Base-by-base conservation (phyloP, 2,113 vertebrate species). In the Chlamydotis undulata region DNA sequence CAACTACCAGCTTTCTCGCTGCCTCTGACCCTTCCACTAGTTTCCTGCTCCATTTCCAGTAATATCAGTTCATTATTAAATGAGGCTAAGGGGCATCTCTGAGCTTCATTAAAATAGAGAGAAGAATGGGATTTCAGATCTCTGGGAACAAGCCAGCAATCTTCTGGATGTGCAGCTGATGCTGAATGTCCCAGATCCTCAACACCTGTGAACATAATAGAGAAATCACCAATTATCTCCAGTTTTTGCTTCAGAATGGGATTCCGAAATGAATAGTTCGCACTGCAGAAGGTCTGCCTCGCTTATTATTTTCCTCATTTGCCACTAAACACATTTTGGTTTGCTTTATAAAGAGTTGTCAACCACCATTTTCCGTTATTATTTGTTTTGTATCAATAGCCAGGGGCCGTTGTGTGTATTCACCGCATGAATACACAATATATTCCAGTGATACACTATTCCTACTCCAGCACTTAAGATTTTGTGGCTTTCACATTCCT, bases 1-100 rank as follows among this genome's bases (percentile, higher is more conserved):
- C 98, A 98, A 6, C 97, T 98, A 87, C 98, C 97, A 5, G 97
- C 94, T 60, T 96, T 97, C 57, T 97, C 47, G 1, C 98, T 98
- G 93, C 98, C 98, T 95, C 94, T 97, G 86, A 95, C 82, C 82
- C 92, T 98, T 57, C 59, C 78, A 35, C 88, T 59, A 33, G 92
- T 71, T 76, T 97, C 98, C 41, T 87, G 95, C 68, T 94, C 87
- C 49, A 91, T 96, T 83, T 98, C 97, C 94, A 99, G 74, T 25
- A 98, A 19, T 41, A 98, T 96, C 74, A 98, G 82, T 49, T 97
- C 98, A 87, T 98, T 98, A 87, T 97, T 78, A 59, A 97, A 92
- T 10, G 95, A 98, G 26, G 97, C 93, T 75, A 98, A 98, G 52
- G 97, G 89, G 4, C 81, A 92, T 19, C 97, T 89, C 3, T 39